Conservation (phyloP, 1,140 invertebrate species). For the Copidosoma floridanum region DNA sequence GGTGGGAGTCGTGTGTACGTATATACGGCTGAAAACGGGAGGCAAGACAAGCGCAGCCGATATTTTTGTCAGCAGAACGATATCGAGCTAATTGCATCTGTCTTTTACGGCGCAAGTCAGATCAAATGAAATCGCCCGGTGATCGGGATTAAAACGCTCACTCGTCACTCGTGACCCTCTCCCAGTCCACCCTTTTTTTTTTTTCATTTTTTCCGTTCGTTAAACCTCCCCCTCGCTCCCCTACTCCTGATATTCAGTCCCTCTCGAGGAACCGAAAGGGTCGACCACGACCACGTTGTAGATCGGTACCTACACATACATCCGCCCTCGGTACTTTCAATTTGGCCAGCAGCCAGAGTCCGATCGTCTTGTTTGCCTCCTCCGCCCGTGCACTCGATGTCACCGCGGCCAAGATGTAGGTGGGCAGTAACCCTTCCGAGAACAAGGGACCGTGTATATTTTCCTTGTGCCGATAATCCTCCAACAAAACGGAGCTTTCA, state of each 20-base stretch:
- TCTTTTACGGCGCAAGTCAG: constrained; percentile 44
- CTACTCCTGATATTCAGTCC: neutral
- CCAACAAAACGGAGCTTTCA: too few species aligned
- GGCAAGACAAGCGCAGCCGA: constrained; percentile 36
- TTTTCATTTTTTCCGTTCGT: constrained; percentile 8
- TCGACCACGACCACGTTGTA: too few species aligned
- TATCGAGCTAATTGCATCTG: constrained; percentile 52
- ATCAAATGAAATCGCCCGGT: constrained; percentile 35
- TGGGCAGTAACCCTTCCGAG: too few species aligned
- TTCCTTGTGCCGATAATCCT: too few species aligned
- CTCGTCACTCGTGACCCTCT: neutral
- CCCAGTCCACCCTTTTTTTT: too few species aligned
- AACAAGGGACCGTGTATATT: too few species aligned
- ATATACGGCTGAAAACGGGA: neutral
- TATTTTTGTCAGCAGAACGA: constrained; percentile 54
- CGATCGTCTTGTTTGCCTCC: constrained; percentile 3
- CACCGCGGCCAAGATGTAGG: too few species aligned
- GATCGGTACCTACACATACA: too few species aligned
- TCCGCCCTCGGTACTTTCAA: constrained; percentile 9
- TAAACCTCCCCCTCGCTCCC: neutral
- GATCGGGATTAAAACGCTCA: constrained; percentile 28
- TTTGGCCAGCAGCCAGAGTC: constrained; percentile 14
- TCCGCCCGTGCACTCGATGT: neutral
- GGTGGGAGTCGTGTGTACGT: neutral
- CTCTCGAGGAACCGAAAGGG: neutral